Percentiles rank a stretch among this genome's conserved stretches.
Conservation (phyloP, 2,888 invertebrate species). For the Drosophila ezoana region DNA sequence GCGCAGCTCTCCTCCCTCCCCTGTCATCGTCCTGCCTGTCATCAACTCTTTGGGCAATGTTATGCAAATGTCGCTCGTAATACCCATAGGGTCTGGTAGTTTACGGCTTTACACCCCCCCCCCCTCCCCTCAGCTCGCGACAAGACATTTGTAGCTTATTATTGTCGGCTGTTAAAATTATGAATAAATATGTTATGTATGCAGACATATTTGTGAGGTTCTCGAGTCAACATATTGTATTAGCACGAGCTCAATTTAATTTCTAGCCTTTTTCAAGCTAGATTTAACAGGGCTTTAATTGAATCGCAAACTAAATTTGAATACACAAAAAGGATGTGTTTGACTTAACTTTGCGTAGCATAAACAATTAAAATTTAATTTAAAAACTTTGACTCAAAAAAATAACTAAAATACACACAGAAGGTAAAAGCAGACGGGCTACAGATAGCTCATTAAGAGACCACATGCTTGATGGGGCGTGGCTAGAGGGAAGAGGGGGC, state of each 20-base stretch:
- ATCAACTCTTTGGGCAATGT: constrained; percentile 73
- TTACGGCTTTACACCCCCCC: constrained; percentile 38
- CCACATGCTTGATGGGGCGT: constrained; percentile 49
- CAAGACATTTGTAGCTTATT: constrained; percentile 59
- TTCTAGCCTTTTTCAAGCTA: background rate
- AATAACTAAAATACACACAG: constrained; percentile 19
- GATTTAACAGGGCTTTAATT: constrained; percentile 1
- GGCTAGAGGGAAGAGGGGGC: background rate
- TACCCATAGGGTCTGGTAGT: constrained; percentile 59
- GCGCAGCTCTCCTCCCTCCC: constrained; percentile 29
- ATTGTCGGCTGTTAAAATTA: constrained; percentile 51
- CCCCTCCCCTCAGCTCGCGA: background rate
- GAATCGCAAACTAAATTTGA: background rate
- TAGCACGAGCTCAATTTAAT: background rate
- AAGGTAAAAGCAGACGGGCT: constrained; percentile 10
- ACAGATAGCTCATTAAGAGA: constrained; percentile 66
- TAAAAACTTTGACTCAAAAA: constrained; percentile 63
- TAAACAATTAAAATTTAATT: constrained; percentile 73
- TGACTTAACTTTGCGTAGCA: constrained; percentile 43
- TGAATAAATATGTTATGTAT: constrained; percentile 38
- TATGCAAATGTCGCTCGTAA: constrained; percentile 68
- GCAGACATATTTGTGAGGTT: background rate
- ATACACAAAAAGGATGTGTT: background rate
- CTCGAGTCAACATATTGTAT: constrained; percentile 22
- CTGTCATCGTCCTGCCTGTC: constrained; percentile 30